Conservation (phyloP, 2,113 vertebrate species). For the Gymnogyps californianus region DNA sequence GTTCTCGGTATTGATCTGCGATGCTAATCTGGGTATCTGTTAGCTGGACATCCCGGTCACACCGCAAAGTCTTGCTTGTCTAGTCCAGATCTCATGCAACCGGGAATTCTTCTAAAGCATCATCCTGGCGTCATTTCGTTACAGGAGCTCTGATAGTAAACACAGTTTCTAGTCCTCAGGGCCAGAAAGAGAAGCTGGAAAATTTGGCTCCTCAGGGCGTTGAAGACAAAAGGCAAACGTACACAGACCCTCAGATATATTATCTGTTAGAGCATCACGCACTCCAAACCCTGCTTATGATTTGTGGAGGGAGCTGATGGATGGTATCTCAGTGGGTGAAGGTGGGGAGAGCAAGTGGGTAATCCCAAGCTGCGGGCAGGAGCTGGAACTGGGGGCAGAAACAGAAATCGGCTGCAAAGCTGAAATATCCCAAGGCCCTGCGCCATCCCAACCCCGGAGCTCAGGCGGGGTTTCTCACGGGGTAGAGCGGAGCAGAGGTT, state of each 20-base stretch:
- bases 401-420: neutral
- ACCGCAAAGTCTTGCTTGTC: neutral
- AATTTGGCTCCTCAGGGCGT: neutral
- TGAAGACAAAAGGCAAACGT: neutral
- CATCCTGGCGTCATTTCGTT: neutral
- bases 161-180: neutral
- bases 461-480: neutral
- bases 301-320: neutral
- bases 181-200: neutral
- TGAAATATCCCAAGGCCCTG: neutral
- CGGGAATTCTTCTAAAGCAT: neutral
- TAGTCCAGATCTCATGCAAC: neutral
- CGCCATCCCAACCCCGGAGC: accelerated
- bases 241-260: neutral
- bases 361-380: neutral
- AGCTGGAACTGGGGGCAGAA: neutral
- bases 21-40: neutral
- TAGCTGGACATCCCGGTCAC: neutral
- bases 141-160: neutral
- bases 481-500: neutral
- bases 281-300: neutral
- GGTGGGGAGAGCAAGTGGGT: neutral
- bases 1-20: neutral
- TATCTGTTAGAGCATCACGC: neutral
- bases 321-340: neutral